These are phyloP conservation scores for Enteromius mattozi DNA, from an alignment of 2,797 vertebrate genomes.

Conservation along the genomic window DNA sequence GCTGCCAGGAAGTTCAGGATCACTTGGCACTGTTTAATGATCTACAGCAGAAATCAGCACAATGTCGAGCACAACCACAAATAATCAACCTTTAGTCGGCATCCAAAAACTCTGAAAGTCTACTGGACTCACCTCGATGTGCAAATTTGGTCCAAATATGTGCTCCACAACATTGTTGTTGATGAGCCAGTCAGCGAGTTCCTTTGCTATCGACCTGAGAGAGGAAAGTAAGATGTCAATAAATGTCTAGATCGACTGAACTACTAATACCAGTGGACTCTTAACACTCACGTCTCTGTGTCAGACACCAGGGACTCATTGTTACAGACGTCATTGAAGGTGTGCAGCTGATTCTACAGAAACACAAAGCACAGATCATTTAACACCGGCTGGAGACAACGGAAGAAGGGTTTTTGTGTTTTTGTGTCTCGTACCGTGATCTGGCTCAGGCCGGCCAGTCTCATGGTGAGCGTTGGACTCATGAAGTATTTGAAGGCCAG, in stretches of 20 bases:
- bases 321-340: constrained; percentile 99
- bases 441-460: constrained; percentile 97
- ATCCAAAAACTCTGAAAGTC: neutral
- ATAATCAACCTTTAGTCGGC: constrained; percentile 12
- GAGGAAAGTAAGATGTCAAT: neutral
- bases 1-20: constrained; percentile 99
- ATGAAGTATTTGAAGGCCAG: constrained; percentile 99
- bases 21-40: constrained; percentile 99
- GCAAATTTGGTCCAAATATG: constrained; percentile 96
- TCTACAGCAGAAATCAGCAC: constrained; percentile 78
- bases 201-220: constrained; percentile 94
- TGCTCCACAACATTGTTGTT: constrained; percentile 96
- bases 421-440: constrained; percentile 87
- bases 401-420: neutral
- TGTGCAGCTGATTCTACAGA: constrained; percentile 96
- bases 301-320: constrained; percentile 98
- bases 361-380: neutral
- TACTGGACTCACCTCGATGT: constrained; percentile 90
- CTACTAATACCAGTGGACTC: neutral
- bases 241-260: too few species aligned
- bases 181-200: constrained; percentile 93
- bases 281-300: constrained; percentile 94
- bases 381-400: neutral
- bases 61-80: constrained; percentile 36
- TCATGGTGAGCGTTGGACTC: constrained; percentile 98